Conservation (phyloP, 2,888 invertebrate genomes). For the Rhaphigaster nebulosa region DNA sequence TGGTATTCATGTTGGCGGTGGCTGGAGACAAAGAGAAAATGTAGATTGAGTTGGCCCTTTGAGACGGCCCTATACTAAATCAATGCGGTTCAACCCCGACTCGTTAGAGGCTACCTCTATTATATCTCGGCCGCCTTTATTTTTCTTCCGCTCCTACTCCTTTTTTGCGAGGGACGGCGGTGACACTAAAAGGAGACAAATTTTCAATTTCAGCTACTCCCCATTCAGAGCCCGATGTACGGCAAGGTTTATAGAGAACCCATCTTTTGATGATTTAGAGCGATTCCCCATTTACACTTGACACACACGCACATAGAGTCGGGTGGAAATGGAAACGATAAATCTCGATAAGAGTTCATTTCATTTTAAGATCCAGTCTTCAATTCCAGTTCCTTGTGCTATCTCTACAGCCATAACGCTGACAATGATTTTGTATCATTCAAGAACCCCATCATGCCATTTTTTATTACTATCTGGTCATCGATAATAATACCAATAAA, state of each 20-base stretch:
- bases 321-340: slow-evolving; percentile 2
- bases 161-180: background rate
- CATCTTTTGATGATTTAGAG: background rate
- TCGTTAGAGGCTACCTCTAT: slow-evolving; percentile 25
- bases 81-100: slow-evolving; percentile 42
- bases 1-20: slow-evolving; percentile 12
- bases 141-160: background rate
- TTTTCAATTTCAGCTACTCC: slow-evolving; percentile 18
- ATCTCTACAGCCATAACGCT: background rate
- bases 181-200: slow-evolving; percentile 12
- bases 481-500: background rate
- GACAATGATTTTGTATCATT: background rate
- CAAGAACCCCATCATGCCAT: background rate
- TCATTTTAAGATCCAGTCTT: background rate
- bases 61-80: slow-evolving; percentile 39
- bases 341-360: background rate
- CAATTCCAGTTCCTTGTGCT: background rate
- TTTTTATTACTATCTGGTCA: background rate
- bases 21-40: slow-evolving; percentile 42
- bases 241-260: background rate
- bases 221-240: background rate
- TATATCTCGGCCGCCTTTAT: slow-evolving; percentile 14
- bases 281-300: background rate
- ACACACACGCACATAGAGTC: background rate
- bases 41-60: slow-evolving; percentile 24